Base-by-base conservation (phyloP, 2,797 vertebrate species). In the Microtus agrestis region DNA sequence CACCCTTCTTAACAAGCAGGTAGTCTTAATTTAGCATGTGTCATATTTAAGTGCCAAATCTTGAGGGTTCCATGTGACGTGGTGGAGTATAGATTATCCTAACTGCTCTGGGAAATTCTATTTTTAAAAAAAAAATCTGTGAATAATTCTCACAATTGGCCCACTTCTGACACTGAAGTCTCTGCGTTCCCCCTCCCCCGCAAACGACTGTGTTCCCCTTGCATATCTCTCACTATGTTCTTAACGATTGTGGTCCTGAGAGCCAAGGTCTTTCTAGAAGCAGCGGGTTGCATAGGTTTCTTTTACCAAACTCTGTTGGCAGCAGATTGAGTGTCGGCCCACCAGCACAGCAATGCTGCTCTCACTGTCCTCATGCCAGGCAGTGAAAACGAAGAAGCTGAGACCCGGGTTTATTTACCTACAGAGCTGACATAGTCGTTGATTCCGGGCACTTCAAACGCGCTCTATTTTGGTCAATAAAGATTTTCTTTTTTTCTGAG, bases 21-120 rank as follows among this genome's bases (percentile, higher is more conserved):
- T 97, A 91, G 96, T 98, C 98, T 97, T 97, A 96, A 93, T 89
- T 89, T 95, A 94, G 79, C 88, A 29, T 92, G 86, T 94, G 73
- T 97, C 96, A 91, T 92, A 93, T 89, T 95, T 97, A 97, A 95
- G 88, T 71, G 91, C 77, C 93, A 98, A 97, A 97, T 86, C 56
- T 89, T 71, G 91, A 88, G 96, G 91, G 56, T 80, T 67, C 40
- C 91, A 43, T 15, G 78, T 96, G 94, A 98, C 93, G 87, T 79
- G 92, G 94, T 97, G 92, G 29, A 87, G 65, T 76, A 95, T 94
- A 95, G 78, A 96, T 97, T 97, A 96, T 94, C 65, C 96, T 94
- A 97, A 97, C 92, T 93, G 77, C 48, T 85, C 93, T 43, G 46
- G 95, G 91, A 96, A 97, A 96, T 71, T 89, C 90, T 85, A 46